phyloP scores from a whole-genome alignment of 2,113 vertebrate genomes.

The Columba livia region DNA sequence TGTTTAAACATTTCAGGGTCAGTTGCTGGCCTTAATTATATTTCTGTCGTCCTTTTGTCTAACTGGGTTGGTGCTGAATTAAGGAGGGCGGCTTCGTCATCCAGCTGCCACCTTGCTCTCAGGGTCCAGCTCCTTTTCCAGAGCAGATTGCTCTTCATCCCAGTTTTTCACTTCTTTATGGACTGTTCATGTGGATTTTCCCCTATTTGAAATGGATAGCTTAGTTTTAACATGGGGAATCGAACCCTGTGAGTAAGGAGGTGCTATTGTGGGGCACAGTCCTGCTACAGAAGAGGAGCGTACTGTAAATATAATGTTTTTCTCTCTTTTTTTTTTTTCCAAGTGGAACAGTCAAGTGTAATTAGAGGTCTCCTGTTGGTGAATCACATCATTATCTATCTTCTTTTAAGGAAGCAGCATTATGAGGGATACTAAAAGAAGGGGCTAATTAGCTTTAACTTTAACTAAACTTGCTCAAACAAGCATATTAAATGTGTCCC shows the following conservation, averaged over 20 bases:
- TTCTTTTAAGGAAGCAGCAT: background rate
- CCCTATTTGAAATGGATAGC: background rate
- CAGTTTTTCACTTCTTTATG: background rate
- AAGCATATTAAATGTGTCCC: background rate
- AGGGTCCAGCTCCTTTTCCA: background rate
- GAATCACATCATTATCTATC: background rate
- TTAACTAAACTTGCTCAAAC: background rate
- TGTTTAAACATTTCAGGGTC: slow-evolving; percentile 16
- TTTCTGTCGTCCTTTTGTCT: background rate
- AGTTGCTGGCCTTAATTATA: background rate
- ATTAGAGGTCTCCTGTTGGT: background rate
- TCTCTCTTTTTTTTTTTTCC: background rate
- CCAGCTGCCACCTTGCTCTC: background rate
- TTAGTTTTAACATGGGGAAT: background rate
- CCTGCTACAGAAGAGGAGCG: background rate
- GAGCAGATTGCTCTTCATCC: background rate
- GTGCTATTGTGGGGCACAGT: background rate
- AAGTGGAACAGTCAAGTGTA: background rate
- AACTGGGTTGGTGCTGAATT: background rate
- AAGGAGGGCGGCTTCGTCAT: accelerated
- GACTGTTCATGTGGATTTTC: background rate
- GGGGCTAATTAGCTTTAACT: background rate
- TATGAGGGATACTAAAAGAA: background rate
- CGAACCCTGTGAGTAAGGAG: background rate
- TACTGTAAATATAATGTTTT: background rate